Evolutionary conservation across 2,113 vertebrate genomes (phyloP), one percentile per base, ranked within the genome.

Genomic region (Motacilla alba): DNA sequence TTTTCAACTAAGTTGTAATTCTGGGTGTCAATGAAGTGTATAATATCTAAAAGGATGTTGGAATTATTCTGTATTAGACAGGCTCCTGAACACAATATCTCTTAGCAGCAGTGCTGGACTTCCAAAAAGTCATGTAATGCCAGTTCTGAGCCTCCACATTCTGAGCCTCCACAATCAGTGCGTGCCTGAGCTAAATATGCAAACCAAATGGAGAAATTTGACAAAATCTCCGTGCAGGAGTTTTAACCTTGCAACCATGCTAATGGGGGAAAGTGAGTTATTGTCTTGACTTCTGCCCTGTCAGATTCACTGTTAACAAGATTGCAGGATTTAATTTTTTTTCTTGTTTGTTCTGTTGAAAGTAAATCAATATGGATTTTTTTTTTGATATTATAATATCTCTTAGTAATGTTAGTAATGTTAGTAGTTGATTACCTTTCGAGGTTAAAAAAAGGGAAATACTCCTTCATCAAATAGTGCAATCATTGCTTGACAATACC

Each of bases 131-230:
- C 5, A 11, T 8, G 8, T 60, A 41, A 37, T 60, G 46, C 55
- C 24, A 46, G 30, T 46, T 82, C 59, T 83, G 35, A 81, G 13
- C 11, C 13, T 88, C 12, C 9, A 19, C 0, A 1, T 50, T 70
- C 53, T 77, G 15, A 69, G 11, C 7, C 13, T 87, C 9, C 9
- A 20, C 0, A 0, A 50, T 50, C 3, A 7, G 7, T 37, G 35
- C 59, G 22, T 20, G 2, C 60, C 43, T 83, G 53, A 88, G 16
- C 7, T 62, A 58, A 69, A 76, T 22, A 60, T 7, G 33, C 43
- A 86, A 37, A 17, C 5, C 4, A 5, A 67, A 70, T 3, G 5
- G 10, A 80, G 37, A 79, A 53, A 64, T 83, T 56, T 49, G 53
- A n/a, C 49, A 33, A 77, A 64, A 37, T 56, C 20, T 87, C 8